Percentiles rank a stretch among this genome's conserved stretches.
Evolutionary conservation across 2,888 invertebrate genomes (phyloP).

Genomic region (Meliscaeva auricollis): DNA sequence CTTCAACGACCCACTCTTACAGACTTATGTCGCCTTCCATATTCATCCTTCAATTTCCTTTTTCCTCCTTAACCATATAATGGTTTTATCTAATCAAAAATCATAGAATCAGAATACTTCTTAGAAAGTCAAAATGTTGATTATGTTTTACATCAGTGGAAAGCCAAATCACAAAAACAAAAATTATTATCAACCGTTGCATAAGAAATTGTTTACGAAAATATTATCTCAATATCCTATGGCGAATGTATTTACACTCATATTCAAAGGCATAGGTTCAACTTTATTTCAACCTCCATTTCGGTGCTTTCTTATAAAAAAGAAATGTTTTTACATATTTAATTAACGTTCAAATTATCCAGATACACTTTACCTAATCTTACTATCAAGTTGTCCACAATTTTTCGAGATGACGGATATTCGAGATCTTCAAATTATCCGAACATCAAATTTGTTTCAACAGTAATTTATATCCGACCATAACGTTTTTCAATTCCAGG

Average conservation of each 20-base stretch:
- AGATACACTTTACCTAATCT: too few relatives aligned
- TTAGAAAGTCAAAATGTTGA: not conserved
- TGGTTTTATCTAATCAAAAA: not conserved
- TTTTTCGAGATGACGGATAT: too few relatives aligned
- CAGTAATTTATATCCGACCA: too few relatives aligned
- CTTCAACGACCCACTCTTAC: not conserved
- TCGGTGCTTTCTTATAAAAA: too few relatives aligned
- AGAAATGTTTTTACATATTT: too few relatives aligned
- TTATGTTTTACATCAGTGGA: not conserved
- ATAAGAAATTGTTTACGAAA: slow-evolving; percentile 11
- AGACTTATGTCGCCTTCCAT: not conserved
- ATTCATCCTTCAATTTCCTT: not conserved
- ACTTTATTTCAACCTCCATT: too few relatives aligned
- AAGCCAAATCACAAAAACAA: not conserved
- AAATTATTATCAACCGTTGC: not conserved
- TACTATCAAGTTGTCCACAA: too few relatives aligned
- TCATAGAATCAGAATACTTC: not conserved
- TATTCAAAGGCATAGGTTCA: not conserved
- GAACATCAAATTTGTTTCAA: too few relatives aligned
- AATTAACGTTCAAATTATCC: too few relatives aligned
- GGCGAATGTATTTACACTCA: not conserved
- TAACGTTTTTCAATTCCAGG: too few relatives aligned
- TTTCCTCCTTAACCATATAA: not conserved
- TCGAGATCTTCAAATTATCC: too few relatives aligned
- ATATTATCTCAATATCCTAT: not conserved